Conservation (phyloP, 2,797 vertebrate genomes). For the Mormyrus proboscirostris region DNA sequence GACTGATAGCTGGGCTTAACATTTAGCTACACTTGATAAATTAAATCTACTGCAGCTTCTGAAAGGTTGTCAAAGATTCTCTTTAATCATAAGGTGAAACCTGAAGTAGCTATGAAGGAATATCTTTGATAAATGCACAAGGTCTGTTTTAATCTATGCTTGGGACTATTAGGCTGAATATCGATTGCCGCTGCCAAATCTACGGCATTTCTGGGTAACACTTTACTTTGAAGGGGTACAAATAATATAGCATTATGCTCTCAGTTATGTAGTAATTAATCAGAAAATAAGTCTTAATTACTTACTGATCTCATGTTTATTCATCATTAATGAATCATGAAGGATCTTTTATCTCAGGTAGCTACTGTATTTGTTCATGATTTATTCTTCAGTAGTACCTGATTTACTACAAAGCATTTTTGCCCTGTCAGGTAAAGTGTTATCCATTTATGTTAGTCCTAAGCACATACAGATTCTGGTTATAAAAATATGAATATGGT, state of each 20-base stretch:
- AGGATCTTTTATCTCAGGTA: background rate
- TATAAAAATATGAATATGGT: background rate
- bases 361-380: background rate
- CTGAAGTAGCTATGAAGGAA: background rate
- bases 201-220: background rate
- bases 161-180: background rate
- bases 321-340: background rate
- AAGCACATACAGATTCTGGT: background rate
- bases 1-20: conserved; percentile 6
- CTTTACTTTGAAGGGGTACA: background rate
- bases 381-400: background rate
- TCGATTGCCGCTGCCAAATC: background rate
- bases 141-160: background rate
- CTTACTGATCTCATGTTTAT: background rate
- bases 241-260: background rate
- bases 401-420: background rate
- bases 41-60: conserved; percentile 6
- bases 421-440: background rate
- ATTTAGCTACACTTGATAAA: background rate
- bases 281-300: background rate
- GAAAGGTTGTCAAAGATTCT: conserved; percentile 13
- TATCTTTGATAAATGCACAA: background rate
- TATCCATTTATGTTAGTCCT: background rate
- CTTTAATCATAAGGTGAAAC: background rate
- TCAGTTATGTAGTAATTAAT: background rate